phyloP scores from a whole-genome alignment of 1,140 invertebrate species.

The Cyclina sinensis region DNA sequence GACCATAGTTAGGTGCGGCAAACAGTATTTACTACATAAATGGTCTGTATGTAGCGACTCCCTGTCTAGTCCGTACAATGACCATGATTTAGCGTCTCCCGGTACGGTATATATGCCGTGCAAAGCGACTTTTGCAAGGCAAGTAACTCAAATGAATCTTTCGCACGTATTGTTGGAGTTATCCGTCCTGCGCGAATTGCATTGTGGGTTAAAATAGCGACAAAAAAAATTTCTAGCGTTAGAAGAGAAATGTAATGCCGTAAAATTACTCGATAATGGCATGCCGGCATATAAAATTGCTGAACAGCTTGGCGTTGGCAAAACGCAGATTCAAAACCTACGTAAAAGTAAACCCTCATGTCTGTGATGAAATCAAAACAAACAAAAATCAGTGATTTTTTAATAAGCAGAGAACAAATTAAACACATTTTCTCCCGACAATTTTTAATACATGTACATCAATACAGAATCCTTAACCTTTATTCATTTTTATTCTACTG shows the following conservation, averaged over 20 bases:
- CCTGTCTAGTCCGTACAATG: no score
- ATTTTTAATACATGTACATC: slow-evolving; percentile 18
- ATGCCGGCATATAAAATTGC: no score
- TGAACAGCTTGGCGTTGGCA: no score
- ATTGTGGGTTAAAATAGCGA: no score
- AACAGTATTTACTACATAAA: no score
- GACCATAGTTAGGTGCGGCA: no score
- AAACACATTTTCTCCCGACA: slow-evolving; percentile 9
- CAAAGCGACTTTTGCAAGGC: background rate
- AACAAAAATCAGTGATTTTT: slow-evolving; percentile 25
- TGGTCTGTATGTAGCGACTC: no score
- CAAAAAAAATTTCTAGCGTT: slow-evolving; percentile 10
- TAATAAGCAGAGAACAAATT: slow-evolving; percentile 30
- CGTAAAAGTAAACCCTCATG: background rate
- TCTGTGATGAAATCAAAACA: slow-evolving; percentile 2
- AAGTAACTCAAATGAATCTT: slow-evolving; percentile 22
- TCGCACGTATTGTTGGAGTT: no score
- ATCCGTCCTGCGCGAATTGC: no score
- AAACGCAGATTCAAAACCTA: slow-evolving; percentile 18
- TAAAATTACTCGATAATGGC: no score
- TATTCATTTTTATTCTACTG: no score
- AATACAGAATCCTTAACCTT: no score
- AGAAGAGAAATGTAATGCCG: background rate
- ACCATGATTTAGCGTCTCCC: slow-evolving; percentile 6
- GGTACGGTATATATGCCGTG: slow-evolving; percentile 5